Evolutionary conservation across 2,888 invertebrate species (phyloP), one percentile per base, ranked within the genome.

Genomic region (Sceliomorpha sp.): DNA sequence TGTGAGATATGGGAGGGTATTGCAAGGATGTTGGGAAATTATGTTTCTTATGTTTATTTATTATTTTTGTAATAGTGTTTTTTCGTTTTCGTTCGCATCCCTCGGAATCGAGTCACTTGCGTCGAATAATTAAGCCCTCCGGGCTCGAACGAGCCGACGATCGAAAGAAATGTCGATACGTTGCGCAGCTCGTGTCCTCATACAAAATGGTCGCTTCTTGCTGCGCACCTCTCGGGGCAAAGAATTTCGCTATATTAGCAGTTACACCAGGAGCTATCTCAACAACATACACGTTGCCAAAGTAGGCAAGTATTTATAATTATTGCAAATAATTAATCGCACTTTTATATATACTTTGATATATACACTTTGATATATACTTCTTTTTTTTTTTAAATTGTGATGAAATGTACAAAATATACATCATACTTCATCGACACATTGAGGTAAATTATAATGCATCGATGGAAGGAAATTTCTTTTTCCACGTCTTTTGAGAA

Each of bases 261-360:
- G 37, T 59, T 74, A 79, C 48, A 56, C 78, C 44, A 77, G 74
- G 55, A 75, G 72, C 42, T 72, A 81, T 39, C 50, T 74, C 72
- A 77, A 80, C 87, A 87, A 87, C 70, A 87, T 87, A 87, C 86
- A 87, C 84, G 82, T 85, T 85, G 81, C 71, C 67, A 81, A 81
- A 84, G 77, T 82, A 85, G 85, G 86, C 83, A 64, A 84, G 81
- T 76, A 7, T 40, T 36, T 7, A 9, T 31, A 37, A 24, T 48
- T 34, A 1, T 9, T 9, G 9, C 6, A 8, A 13, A 9, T n/a
- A 26, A 9, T 7, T 36, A n/a, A 17, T 13, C 1, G 14, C 40
- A 34, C 12, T 34, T 32, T 26, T 34, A 24, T 50, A 6, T n/a
- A 27, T 6, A 27, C n/a, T n/a, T n/a, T n/a, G n/a, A n/a, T n/a